These are phyloP conservation scores for Gadopsis marmoratus DNA, from an alignment of 2,797 vertebrate species.

Conservation along the genomic window DNA sequence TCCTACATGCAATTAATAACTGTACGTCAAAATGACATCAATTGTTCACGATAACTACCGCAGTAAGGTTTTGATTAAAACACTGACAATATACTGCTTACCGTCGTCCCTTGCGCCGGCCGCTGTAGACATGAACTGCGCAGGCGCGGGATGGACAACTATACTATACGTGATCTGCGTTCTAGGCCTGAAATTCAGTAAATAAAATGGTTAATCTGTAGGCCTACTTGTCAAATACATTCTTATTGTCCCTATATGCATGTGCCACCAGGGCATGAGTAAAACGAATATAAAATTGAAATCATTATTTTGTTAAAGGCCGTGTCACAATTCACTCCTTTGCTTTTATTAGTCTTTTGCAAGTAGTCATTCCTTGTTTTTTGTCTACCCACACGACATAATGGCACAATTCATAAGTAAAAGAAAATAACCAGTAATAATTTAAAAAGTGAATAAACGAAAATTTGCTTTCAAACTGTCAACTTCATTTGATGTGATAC, in stretches of 20 bases:
- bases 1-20: fast-evolving
- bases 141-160: constrained; percentile 58
- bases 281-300: background rate
- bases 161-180: too few relatives aligned
- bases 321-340: background rate
- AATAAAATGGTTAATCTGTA: background rate
- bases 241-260: background rate
- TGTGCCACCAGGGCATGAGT: background rate
- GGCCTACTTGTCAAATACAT: background rate
- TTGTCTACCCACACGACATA: background rate
- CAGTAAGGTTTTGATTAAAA: constrained; percentile 16
- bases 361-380: background rate
- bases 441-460: background rate
- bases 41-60: background rate
- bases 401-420: background rate
- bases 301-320: background rate
- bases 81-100: constrained; percentile 62
- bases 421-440: background rate
- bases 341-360: background rate
- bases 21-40: background rate
- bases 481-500: constrained; percentile 58
- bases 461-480: constrained; percentile 31
- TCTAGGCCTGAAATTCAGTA: background rate
- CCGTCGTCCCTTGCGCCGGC: constrained; percentile 74
- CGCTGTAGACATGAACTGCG: constrained; percentile 38